Conservation (phyloP, 1,140 invertebrate species). For the Harlomillsia oculata region DNA sequence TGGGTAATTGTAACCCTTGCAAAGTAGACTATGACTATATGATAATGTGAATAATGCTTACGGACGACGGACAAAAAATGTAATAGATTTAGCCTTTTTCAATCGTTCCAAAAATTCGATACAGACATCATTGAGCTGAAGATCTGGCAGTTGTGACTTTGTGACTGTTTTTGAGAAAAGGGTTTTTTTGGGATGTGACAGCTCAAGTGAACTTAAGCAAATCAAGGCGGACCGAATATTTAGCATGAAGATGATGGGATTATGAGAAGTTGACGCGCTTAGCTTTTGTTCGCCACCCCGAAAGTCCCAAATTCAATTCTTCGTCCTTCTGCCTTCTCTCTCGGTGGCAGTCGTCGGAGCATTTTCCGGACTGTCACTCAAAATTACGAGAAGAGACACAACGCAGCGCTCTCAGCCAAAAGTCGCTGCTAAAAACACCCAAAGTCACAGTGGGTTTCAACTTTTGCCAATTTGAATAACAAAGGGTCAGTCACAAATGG, state of each 20-base stretch:
- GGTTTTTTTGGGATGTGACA: too few relatives aligned
- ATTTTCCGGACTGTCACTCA: conserved; percentile 14
- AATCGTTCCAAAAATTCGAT: too few relatives aligned
- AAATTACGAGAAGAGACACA: conserved; percentile 11
- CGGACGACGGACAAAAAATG: conserved; percentile 4
- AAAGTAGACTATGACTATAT: neutral
- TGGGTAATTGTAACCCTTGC: too few relatives aligned
- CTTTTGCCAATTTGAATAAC: conserved; percentile 31
- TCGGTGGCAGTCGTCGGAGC: conserved; percentile 2
- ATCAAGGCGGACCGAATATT: conserved; percentile 10
- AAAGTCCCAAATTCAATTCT: conserved; percentile 1
- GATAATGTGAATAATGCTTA: neutral
- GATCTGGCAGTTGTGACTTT: too few relatives aligned
- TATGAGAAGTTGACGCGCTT: conserved; percentile 3
- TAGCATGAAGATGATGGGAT: conserved; percentile 3
- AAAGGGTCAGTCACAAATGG: conserved; percentile 34
- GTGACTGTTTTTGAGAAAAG: too few relatives aligned
- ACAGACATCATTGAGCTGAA: too few relatives aligned
- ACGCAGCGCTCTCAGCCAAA: neutral
- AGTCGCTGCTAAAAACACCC: neutral
- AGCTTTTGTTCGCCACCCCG: neutral
- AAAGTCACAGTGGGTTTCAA: neutral
- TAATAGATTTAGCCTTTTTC: too few relatives aligned
- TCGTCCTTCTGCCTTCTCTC: conserved; percentile 1
- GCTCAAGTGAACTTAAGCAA: conserved; percentile 11